phyloP scores from a whole-genome alignment of 2,797 vertebrate genomes.

The Cossypha caffra region DNA sequence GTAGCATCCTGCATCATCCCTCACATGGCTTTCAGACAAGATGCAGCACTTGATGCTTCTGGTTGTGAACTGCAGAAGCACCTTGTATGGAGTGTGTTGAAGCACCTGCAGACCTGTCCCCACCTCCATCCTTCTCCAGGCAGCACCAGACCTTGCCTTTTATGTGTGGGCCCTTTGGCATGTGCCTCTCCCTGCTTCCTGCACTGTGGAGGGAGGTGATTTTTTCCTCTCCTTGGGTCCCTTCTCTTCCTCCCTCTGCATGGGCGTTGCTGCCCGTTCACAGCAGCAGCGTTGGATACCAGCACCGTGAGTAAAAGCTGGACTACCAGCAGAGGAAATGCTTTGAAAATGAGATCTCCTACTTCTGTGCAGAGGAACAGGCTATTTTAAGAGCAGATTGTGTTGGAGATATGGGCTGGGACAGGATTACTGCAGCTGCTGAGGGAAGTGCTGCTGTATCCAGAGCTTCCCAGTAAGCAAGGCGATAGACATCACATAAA shows the following conservation, averaged over 20 bases:
- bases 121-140: background rate
- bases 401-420: constrained; percentile 5
- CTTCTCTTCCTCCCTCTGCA: background rate
- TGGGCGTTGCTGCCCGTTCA: background rate
- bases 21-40: background rate
- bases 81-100: rapidly evolving
- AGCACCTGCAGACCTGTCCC: background rate
- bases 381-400: constrained; percentile 59
- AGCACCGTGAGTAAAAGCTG: constrained; percentile 20
- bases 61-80: background rate
- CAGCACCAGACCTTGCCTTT: background rate
- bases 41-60: background rate
- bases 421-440: background rate
- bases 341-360: constrained; percentile 63
- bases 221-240: background rate
- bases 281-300: background rate
- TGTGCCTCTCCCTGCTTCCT: rapidly evolving
- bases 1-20: background rate
- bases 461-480: background rate
- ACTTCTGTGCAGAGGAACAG: constrained; percentile 16
- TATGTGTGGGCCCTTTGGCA: background rate
- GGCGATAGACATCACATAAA: background rate
- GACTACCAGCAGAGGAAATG: constrained; percentile 60
- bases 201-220: rapidly evolving
- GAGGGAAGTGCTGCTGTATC: background rate